Evolutionary conservation across 2,797 vertebrate species (phyloP).

Genomic region (Cuniculus paca): DNA sequence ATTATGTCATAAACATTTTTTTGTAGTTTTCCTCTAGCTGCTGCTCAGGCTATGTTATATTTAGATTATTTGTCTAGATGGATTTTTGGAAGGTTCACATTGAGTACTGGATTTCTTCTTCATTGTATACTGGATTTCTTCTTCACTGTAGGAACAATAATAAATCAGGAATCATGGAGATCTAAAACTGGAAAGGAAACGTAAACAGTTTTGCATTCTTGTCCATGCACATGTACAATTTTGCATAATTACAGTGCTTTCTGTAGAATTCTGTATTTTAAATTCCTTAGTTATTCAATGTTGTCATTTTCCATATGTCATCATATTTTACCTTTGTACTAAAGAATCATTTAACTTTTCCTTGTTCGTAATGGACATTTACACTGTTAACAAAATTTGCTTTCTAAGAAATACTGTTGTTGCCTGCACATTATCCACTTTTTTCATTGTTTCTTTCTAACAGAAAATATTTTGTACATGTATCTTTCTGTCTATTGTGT

Average conservation of each 20-base stretch:
- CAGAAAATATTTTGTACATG: neutral
- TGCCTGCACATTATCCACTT: neutral
- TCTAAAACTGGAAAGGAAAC: constrained; percentile 59
- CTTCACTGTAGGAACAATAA: constrained; percentile 68
- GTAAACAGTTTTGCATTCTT: neutral
- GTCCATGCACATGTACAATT: neutral
- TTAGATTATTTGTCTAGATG: constrained; percentile 42
- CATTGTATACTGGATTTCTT: constrained; percentile 65
- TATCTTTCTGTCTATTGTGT: neutral
- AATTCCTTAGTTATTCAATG: neutral
- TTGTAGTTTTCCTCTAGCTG: neutral
- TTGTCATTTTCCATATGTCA: neutral
- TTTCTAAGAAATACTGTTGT: neutral
- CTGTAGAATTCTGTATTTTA: neutral
- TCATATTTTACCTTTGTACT: neutral
- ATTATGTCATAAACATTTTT: neutral
- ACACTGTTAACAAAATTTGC: neutral
- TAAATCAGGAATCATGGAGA: constrained; percentile 55
- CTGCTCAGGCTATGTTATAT: neutral
- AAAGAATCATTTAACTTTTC: neutral
- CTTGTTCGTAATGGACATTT: neutral
- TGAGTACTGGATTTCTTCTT: constrained; percentile 66
- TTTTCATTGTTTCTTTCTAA: neutral
- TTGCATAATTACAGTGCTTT: neutral
- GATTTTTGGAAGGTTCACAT: constrained; percentile 51